Conservation (phyloP, 2,113 vertebrate genomes). For the Protobothrops flavoviridis region DNA sequence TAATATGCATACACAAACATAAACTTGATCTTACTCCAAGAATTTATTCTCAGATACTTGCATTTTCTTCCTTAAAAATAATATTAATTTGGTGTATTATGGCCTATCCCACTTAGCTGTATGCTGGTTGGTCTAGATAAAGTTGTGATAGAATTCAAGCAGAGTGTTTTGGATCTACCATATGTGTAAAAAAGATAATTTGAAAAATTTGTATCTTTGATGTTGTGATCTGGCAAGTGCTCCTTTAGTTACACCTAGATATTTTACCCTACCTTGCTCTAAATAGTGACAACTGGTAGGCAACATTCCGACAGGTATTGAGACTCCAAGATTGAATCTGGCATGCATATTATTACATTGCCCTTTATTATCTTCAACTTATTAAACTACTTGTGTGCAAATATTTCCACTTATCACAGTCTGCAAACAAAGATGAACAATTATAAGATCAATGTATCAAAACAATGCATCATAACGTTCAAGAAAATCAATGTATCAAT, state of each 20-base stretch:
- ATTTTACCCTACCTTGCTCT: neutral
- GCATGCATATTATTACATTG: neutral
- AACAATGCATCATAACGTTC: neutral
- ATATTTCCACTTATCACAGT: neutral
- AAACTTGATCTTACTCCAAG: neutral
- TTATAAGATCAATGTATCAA: neutral
- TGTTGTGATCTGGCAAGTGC: neutral
- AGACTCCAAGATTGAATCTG: neutral
- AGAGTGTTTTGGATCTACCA: neutral
- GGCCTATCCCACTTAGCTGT: neutral
- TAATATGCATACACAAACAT: neutral
- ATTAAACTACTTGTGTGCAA: neutral
- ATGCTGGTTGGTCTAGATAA: neutral
- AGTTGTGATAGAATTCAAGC: neutral
- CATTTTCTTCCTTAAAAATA: neutral
- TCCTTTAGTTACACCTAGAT: neutral
- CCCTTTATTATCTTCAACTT: neutral
- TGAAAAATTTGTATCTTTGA: neutral
- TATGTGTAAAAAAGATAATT: neutral
- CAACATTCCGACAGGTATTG: neutral
- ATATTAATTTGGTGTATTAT: neutral
- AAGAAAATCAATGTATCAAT: neutral
- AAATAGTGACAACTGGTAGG: neutral
- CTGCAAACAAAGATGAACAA: neutral
- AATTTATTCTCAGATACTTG: neutral